Evolutionary conservation across 2,113 vertebrate species (phyloP), one percentile per base, ranked within the genome.

Genomic region (Ammodytes marinus): DNA sequence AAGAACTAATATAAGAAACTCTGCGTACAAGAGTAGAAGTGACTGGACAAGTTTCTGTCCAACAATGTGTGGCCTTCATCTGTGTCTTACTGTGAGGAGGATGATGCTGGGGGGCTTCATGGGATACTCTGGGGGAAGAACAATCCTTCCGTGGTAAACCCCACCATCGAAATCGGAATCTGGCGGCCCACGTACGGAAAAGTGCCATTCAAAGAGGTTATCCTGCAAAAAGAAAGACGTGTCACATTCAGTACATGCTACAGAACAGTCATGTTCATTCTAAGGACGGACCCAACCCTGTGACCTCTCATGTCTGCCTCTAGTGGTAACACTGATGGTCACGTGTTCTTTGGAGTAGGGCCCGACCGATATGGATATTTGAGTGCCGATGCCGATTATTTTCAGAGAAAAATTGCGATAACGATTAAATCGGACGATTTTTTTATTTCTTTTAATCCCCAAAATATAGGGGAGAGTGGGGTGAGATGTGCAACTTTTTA

Each of bases 21-120:
- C 42, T 11, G 8, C 10, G 27, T 35, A 15, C 45, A n/a, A 2
- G 27, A 69, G 13, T 42, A 54, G 46, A 42, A 65, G 39, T 4
- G 39, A 8, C 15, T 74, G 45, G 43, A 37, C 47, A 59, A 17
- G 35, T 14, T n/a, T 54, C 63, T 43, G 71, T 77, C 74, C 61
- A 57, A 77, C 45, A 66, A 43, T 53, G 71, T 1, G 13, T 39
- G 19, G 46, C 54, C 27, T 60, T 45, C 0, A 5, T 47, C 46
- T 9, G 19, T 27, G 13, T 72, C 93, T 97, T 96, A 99, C 98
- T 12, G 98, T 99, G 78, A 99, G 94, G 8, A 99, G 93, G 91
- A 99, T 98, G 92, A 99, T 99, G 95, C 98, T 99, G 67, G 98
- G 98, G 71, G 98, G 98, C 87, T 99, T 99, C 98, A 99, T 99